Conservation (phyloP, 2,113 vertebrate genomes). For the Otus sunia region DNA sequence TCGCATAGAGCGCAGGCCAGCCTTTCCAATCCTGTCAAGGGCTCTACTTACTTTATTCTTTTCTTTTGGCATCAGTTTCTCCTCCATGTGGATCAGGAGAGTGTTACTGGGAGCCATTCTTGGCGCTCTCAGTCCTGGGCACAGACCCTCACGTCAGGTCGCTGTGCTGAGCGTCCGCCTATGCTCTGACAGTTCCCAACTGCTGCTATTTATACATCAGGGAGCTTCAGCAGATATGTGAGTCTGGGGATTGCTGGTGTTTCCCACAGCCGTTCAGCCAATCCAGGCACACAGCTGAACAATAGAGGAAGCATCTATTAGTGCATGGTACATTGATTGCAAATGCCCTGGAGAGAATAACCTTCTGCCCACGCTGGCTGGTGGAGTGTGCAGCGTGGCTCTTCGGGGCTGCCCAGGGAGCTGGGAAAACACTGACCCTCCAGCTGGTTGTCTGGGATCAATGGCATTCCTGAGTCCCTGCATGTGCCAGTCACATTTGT, state of each 20-base stretch:
- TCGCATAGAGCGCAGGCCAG: neutral
- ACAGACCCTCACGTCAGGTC: neutral
- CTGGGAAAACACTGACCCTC: constrained; percentile 32
- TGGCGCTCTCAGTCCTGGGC: neutral
- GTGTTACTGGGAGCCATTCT: constrained; percentile 53
- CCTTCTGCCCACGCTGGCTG: constrained; percentile 66
- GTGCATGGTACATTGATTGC: constrained; percentile 33
- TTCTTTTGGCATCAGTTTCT: constrained; percentile 60
- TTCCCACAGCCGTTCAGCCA: constrained; percentile 70
- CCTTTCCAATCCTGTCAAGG: neutral
- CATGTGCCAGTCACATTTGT: neutral
- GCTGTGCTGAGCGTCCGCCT: neutral
- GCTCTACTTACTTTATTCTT: constrained; percentile 64
- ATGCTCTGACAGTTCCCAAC: neutral
- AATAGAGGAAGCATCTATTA: constrained; percentile 56
- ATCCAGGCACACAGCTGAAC: constrained; percentile 39
- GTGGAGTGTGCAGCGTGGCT: constrained; percentile 7
- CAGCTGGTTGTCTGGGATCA: constrained; percentile 14
- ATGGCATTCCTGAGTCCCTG: neutral
- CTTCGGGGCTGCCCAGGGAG: neutral
- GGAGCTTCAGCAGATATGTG: constrained; percentile 6
- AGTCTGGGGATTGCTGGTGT: constrained; percentile 17
- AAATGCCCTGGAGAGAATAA: constrained; percentile 57
- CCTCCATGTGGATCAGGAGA: constrained; percentile 12
- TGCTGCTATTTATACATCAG: constrained; percentile 47